Conservation (phyloP, 2,113 vertebrate species). For the Plecturocebus donacophilus region DNA sequence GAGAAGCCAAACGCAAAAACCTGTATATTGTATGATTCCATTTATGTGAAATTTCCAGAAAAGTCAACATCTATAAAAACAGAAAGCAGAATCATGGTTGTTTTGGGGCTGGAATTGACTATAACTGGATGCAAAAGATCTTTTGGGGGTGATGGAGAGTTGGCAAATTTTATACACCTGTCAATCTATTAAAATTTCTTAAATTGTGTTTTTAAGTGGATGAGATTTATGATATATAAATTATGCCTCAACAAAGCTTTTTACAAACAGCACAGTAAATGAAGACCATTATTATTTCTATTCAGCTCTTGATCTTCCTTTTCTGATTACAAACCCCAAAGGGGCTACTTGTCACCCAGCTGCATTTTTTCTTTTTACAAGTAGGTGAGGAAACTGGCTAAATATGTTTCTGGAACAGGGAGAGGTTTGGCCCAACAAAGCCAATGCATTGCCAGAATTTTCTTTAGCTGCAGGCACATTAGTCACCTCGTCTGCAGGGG, state of each 20-base stretch:
- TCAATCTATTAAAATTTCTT: conserved; percentile 10
- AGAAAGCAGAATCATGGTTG: not conserved
- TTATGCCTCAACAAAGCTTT: not conserved
- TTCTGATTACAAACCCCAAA: not conserved
- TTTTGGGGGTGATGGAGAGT: not conserved
- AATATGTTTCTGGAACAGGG: not conserved
- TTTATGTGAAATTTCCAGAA: not conserved
- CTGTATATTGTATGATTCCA: not conserved
- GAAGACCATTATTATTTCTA: not conserved
- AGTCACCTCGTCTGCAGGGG: not conserved
- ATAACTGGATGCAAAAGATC: not conserved
- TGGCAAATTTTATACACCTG: not conserved
- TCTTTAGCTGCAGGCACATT: not conserved
- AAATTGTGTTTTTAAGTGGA: not conserved
- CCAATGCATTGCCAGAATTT: not conserved
- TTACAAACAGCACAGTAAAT: not conserved
- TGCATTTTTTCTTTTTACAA: not conserved
- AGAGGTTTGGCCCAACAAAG: not conserved
- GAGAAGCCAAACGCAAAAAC: not conserved
- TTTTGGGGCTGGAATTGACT: not conserved
- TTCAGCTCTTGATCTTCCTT: not conserved
- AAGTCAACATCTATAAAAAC: not conserved
- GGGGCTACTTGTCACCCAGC: accelerated
- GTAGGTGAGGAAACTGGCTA: not conserved
- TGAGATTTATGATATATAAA: not conserved